phyloP scores from a whole-genome alignment of 2,888 invertebrate species.

The Pristionchus fissidentatus region DNA sequence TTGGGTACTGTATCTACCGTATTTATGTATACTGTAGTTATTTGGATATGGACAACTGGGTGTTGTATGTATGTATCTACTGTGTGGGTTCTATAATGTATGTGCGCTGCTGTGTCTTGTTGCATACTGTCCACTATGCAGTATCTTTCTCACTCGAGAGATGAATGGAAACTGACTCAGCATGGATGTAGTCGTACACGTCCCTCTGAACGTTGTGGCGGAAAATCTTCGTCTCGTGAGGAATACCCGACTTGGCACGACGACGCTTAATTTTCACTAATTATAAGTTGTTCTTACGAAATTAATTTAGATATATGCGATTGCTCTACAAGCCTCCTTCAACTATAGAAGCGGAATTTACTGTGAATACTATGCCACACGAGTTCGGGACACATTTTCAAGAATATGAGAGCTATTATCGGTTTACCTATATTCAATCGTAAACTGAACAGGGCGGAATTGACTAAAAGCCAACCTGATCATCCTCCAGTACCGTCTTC shows the following conservation, averaged over 20 bases:
- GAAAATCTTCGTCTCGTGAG: conserved; percentile 80
- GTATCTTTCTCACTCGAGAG: conserved; percentile 1
- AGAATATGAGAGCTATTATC: too few relatives aligned
- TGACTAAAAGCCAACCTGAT: too few relatives aligned
- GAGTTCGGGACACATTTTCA: too few relatives aligned
- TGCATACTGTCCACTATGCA: not conserved
- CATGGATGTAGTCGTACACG: conserved; percentile 85
- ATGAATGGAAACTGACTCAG: conserved; percentile 79
- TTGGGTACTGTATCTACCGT: too few relatives aligned
- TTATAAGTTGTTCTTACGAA: not conserved
- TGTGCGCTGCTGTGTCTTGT: not conserved
- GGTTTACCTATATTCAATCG: not conserved
- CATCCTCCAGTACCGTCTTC: conserved; percentile 90
- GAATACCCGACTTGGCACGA: conserved; percentile 81
- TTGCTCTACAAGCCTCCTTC: not conserved
- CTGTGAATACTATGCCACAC: not conserved
- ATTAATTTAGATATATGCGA: not conserved
- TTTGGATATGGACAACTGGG: too few relatives aligned
- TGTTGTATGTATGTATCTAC: too few relatives aligned
- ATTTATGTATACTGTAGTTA: too few relatives aligned
- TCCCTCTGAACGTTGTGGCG: conserved; percentile 80
- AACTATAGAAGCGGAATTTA: too few relatives aligned
- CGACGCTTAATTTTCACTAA: conserved; percentile 51
- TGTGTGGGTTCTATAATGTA: not conserved
- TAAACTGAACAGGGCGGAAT: conserved; percentile 57